Evolutionary conservation across 2,888 invertebrate genomes (phyloP).

Genomic region (Nineta flava): DNA sequence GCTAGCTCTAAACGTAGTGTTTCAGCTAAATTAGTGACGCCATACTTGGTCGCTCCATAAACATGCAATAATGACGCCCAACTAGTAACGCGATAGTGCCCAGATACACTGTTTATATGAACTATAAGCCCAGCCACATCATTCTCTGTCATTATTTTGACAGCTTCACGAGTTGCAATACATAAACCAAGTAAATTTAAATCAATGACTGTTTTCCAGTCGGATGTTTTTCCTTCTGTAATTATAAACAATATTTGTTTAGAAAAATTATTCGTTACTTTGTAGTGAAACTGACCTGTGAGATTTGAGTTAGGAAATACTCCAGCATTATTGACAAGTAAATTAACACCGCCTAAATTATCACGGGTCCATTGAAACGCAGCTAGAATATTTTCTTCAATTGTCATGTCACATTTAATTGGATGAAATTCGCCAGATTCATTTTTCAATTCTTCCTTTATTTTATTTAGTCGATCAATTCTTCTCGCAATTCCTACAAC

Average conservation of each 20-base stretch:
- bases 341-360: conserved; percentile 10
- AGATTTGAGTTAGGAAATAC: conserved; percentile 6
- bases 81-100: conserved; percentile 30
- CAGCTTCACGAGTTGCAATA: no score
- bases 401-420: conserved; percentile 10
- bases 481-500: conserved; percentile 11
- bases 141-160: no score
- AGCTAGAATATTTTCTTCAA: conserved; percentile 9
- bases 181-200: no score
- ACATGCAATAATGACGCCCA: conserved; percentile 33
- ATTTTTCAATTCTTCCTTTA: conserved; percentile 4
- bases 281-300: background rate
- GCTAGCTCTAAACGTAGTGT: conserved; percentile 38
- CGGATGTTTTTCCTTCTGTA: background rate
- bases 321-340: conserved; percentile 12
- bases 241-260: background rate
- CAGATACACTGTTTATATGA: conserved; percentile 38
- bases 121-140: conserved; percentile 35
- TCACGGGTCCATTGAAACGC: conserved; percentile 10
- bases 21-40: conserved; percentile 38
- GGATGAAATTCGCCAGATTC: conserved; percentile 9
- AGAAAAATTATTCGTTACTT: background rate
- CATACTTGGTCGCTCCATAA: conserved; percentile 41
- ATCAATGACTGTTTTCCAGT: no score
- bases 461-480: conserved; percentile 5